Evolutionary conservation across 2,888 invertebrate genomes (phyloP), one percentile per base, ranked within the genome.

Genomic region (Diadromus collaris): DNA sequence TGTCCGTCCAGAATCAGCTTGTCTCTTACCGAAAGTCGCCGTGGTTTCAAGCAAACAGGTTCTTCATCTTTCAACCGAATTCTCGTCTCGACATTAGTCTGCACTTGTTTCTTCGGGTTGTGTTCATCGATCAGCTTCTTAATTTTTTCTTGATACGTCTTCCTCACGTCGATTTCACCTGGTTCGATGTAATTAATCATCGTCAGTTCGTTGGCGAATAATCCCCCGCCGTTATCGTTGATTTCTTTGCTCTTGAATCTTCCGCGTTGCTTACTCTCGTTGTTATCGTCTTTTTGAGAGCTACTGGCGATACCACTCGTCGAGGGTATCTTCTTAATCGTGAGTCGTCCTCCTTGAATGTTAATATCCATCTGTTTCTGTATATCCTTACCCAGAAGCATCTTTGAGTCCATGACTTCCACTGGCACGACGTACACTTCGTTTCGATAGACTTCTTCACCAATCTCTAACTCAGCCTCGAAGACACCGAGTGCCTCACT

Each of bases 1-100:
- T n/a, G n/a, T n/a, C n/a, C n/a, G 34, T 82, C 70, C 34, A 85
- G 75, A 24, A 82, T 78, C 6, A 65, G 16, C 34, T 80, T 81
- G 19, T 85, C 82, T 27, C 64, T 71, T 13, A 21, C 21, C 10
- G 61, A 38, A 2, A 61, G 41, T 41, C 61, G 19, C 0, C 56
- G 69, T 1, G 79, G 79, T 21, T 63, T 46, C 21, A 56, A 63
- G 24, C 58, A 64, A 21, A 86, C 74, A 6, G 83, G 82, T 51
- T 70, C 67, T 41, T 79, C 74, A n/a, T 81, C 51, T 32, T 58
- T 54, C 51, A 80, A 7, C 9, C 70, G 64, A 16, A 85, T 83
- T 69, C 70, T 79, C 54, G 76, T 84, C 56, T 82, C 63, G 16
- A 80, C 67, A 7, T 61, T 24, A 2, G 76, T 81, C 38, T 60